Base-by-base conservation (phyloP, 2,797 vertebrate genomes). In the Melopsittacus undulatus region DNA sequence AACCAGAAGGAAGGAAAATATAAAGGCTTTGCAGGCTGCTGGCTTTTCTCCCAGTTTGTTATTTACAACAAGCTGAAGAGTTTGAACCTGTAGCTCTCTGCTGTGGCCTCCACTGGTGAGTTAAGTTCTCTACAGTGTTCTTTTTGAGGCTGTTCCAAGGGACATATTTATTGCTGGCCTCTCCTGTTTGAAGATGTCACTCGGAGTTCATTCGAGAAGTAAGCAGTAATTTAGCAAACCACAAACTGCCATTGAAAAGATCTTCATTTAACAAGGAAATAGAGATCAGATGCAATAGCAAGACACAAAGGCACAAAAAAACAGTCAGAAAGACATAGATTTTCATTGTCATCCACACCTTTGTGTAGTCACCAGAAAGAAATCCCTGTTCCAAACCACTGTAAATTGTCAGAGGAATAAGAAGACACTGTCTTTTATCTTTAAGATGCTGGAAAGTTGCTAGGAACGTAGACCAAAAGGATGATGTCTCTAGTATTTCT, bases 381-480 rank as follows among this genome's bases (percentile, higher is more conserved):
- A 99, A 99, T 91, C 98, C 99, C 97, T 99, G 99, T 87, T 99
- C 98, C 52, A 99, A 98, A 36, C 99, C 99, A 43, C 98, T 99
- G 98, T 99, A 99, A 98, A 99, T 97, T 18, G 99, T 99, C 96
- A 99, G 97, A 6, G 99, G 98, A 57, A 99, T 98, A 89, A 99
- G 98, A 36, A 98, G 97, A 80, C 98, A 22, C 49, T 99, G 97
- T 46, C 98, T 98, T 92, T 97, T 98, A 96, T 99, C 98, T 96
- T 96, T 96, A 80, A 99, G 96, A 7, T 99, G 98, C 42, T 84
- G 83, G 92, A 99, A 98, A 2, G 99, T 99, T 42, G 98, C 98
- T 97, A 99, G 95, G 80, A 99, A 97, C 1, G 98, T 98, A 49
- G 97, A 97, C 63, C 97, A 98, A 84, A 99, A 95, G 2, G 98